Evolutionary conservation across 53 echinoderm and acorn worm species (phyloP).

Genomic region (Echinarachnius parma): DNA sequence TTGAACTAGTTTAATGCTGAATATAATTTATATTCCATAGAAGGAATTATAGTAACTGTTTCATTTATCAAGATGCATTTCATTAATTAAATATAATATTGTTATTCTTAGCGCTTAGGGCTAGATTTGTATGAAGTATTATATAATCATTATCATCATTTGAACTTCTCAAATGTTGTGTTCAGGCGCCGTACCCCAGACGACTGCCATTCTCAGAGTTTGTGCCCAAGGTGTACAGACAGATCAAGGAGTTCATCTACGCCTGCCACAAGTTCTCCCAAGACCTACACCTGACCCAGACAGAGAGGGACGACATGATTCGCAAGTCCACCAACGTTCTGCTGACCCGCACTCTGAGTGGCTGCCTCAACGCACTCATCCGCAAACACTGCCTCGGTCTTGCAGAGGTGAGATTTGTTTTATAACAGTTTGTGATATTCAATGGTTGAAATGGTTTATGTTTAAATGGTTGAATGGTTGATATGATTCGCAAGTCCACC

Average conservation of each 20-base stretch:
- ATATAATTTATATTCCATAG: no score
- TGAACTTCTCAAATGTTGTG: conserved; percentile 4
- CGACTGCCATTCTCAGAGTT: conserved; percentile 97
- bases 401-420: conserved; percentile 79
- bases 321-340: conserved; percentile 93
- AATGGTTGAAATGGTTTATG: no score
- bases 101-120: no score
- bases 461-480: no score
- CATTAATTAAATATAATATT: no score
- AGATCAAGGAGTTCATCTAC: conserved; percentile 99
- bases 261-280: conserved; percentile 99
- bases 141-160: no score
- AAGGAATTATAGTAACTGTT: no score
- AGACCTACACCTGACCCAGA: conserved; percentile 86
- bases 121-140: no score
- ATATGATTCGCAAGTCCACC: no score
- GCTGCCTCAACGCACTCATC: conserved; percentile 87
- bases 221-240: conserved; percentile 90
- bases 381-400: conserved; percentile 78
- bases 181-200: conserved; percentile 75
- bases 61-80: no score
- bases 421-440: no score
- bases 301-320: conserved; percentile 90
- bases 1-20: no score
- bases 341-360: conserved; percentile 87